Evolutionary conservation across 1,140 invertebrate species (phyloP), one percentile per base, ranked within the genome.

Genomic region (Hermetia illucens): DNA sequence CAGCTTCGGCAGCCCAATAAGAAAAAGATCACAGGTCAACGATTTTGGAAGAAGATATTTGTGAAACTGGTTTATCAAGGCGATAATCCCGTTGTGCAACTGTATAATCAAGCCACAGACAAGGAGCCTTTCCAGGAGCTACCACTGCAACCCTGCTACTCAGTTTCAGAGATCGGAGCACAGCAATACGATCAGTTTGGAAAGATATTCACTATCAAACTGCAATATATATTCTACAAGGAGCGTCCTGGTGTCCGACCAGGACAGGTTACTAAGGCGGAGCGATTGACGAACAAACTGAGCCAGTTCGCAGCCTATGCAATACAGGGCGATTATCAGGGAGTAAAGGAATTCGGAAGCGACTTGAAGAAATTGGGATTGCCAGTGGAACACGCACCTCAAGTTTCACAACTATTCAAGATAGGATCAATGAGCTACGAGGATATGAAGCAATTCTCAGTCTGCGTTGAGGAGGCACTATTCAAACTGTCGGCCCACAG

Each of bases 171-270:
- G 40, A 83, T 90, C 12, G 81, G 80, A n/a, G 82, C 92, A 18
- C 93, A 97, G 63, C 93, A 96, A 61, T 96, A 88, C 60, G 95
- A 99, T 67, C 84, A 94, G 53, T 99, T 85, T 61, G 93, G 93
- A 4, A 99, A 98, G 67, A 98, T 98, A 48, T 97, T 98, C 63
- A 98, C 95, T 0, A 75, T 97, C 12, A 99, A 99, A 64, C 65
- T 98, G 29, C 93, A 98, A 55, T 97, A 97, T 55, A 84, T 98
- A 21, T 94, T 96, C 62, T 99, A 98, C 63, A 96, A 96, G 59
- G 95, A 98, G 60, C 70, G 92, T 19, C 91, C 96, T 0, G 95
- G 95, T 3, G 88, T 99, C 10, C 62, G 93, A 49, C 87, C 93
- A 0, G 95, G 94, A 9, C 89, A 96, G 60, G 89, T 97, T 24